A percentile compares a stretch with the other conserved stretches of the same genome.
Evolutionary conservation across 2,888 invertebrate genomes (phyloP).

Genomic region (Calliopum simillimum): DNA sequence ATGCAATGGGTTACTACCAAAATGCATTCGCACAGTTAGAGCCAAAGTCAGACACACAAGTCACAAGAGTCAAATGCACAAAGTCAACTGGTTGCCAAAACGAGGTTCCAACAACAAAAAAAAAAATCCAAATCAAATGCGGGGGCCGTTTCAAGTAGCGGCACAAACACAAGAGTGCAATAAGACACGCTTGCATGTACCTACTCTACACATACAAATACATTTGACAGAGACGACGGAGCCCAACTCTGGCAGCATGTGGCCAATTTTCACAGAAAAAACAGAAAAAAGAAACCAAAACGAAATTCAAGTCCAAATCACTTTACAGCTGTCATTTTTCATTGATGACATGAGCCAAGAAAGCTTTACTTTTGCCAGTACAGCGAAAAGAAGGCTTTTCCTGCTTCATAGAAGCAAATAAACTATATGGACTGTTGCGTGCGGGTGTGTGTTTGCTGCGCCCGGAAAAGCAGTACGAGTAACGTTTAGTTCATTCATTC

Average conservation of each 20-base stretch:
- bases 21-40: slow-evolving; percentile 4
- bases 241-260: slow-evolving; percentile 10
- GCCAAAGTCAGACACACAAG: slow-evolving; percentile 15
- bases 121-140: slow-evolving; percentile 37
- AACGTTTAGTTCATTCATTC: too few relatives aligned
- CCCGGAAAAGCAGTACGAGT: too few relatives aligned
- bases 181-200: not conserved
- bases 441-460: too few relatives aligned
- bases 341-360: slow-evolving; percentile 37
- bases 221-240: too few relatives aligned
- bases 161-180: not conserved
- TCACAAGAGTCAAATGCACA: slow-evolving; percentile 21
- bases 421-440: too few relatives aligned
- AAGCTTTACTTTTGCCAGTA: too few relatives aligned
- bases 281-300: not conserved
- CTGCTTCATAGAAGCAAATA: too few relatives aligned
- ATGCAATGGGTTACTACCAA: slow-evolving; percentile 39
- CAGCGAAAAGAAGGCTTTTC: too few relatives aligned
- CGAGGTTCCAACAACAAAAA: slow-evolving; percentile 12
- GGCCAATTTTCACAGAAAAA: slow-evolving; percentile 29
- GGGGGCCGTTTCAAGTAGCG: slow-evolving; percentile 42
- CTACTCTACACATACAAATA: not conserved
- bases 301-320: slow-evolving; percentile 27
- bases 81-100: slow-evolving; percentile 30
- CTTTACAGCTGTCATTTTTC: slow-evolving; percentile 39